Evolutionary conservation across 2,797 vertebrate species (phyloP).

Genomic region (Myoxocephalus aenaeus): DNA sequence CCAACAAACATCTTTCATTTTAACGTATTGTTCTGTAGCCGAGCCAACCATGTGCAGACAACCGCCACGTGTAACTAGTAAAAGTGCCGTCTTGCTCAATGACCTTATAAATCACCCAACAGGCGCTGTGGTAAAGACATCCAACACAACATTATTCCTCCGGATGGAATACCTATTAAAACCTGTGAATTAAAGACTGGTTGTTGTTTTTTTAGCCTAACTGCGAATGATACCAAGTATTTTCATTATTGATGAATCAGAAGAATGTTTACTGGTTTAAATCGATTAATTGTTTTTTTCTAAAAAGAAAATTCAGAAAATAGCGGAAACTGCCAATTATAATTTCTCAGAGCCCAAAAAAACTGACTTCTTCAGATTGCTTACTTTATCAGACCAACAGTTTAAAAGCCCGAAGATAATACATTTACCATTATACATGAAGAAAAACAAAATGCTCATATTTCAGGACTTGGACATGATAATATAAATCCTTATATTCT

Average conservation of each 20-base stretch:
- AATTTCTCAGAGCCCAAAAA: not conserved
- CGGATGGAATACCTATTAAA: conserved; percentile 9
- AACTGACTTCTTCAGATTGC: not conserved
- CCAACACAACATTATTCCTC: conserved; percentile 16
- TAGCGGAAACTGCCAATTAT: not conserved
- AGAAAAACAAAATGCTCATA: not conserved
- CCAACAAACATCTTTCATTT: conserved; percentile 20
- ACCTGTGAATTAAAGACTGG: not conserved
- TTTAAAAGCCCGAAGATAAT: not conserved
- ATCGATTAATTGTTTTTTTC: not conserved
- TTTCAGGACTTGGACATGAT: not conserved
- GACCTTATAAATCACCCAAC: conserved; percentile 63
- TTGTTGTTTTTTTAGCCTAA: not conserved
- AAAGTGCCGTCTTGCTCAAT: conserved; percentile 38
- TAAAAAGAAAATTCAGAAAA: not conserved
- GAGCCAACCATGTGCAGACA: conserved; percentile 38
- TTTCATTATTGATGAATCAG: not conserved
- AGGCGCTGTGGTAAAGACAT: conserved; percentile 7
- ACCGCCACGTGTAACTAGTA: conserved; percentile 45
- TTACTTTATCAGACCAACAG: not conserved
- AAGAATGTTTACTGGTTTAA: not conserved
- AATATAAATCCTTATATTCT: too few species aligned
- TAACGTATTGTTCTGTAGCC: conserved; percentile 26
- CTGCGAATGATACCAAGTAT: not conserved
- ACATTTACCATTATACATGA: not conserved